Evolutionary conservation across 2,113 vertebrate species (phyloP).

Genomic region (Prunella fulvescens): DNA sequence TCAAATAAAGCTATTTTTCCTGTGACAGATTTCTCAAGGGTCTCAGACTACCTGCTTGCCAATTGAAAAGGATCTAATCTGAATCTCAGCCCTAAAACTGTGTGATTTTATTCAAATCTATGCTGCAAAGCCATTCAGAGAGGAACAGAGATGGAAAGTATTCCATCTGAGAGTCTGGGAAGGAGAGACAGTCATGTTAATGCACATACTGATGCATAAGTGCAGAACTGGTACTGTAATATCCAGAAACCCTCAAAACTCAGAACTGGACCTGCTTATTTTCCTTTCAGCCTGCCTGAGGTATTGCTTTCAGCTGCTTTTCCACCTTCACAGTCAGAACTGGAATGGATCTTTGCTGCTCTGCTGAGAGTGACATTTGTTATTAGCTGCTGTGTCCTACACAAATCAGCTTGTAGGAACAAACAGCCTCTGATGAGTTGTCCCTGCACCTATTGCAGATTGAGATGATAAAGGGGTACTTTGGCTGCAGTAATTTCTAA

Average conservation of each 20-base stretch:
- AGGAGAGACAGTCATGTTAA: neutral
- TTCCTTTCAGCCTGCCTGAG: neutral
- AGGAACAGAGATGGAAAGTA: neutral
- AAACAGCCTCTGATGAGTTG: neutral
- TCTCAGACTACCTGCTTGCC: neutral
- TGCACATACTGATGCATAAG: neutral
- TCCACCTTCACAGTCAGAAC: neutral
- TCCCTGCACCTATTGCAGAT: neutral
- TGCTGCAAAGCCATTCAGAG: neutral
- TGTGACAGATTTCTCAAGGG: neutral
- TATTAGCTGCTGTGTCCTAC: neutral
- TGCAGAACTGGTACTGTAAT: neutral
- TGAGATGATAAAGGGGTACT: neutral
- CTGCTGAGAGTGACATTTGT: neutral
- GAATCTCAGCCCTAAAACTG: neutral
- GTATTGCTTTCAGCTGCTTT: neutral
- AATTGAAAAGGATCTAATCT: neutral
- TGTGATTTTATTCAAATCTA: neutral
- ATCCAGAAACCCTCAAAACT: neutral
- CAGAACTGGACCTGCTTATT: neutral
- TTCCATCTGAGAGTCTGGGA: neutral
- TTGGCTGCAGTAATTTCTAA: neutral
- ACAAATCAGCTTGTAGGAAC: neutral
- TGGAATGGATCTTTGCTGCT: neutral
- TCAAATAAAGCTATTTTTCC: neutral